A percentile compares a stretch with the other conserved stretches of the same genome.
These are phyloP conservation scores for Rapana venosa DNA, from an alignment of 2,888 invertebrate genomes.

Conservation along the genomic window DNA sequence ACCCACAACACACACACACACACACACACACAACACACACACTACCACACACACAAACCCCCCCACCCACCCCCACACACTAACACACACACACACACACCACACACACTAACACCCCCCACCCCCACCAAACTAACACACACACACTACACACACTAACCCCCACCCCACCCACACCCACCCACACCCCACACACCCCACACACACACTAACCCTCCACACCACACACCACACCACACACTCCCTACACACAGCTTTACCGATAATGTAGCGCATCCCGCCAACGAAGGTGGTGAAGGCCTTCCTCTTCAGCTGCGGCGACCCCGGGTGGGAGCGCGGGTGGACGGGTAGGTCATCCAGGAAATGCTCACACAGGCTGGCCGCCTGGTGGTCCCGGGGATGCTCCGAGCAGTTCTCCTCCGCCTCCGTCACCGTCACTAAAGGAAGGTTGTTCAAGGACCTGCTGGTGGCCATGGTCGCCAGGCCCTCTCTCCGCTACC, in stretches of 20 bases:
- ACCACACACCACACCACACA: conserved; percentile 23
- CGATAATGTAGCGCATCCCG: conserved; percentile 67
- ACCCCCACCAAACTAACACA: too few relatives aligned
- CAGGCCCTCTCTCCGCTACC: neutral
- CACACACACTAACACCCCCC: neutral
- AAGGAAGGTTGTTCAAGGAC: conserved; percentile 60
- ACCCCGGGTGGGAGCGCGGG: conserved; percentile 50
- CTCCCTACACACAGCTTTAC: conserved; percentile 51
- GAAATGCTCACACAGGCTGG: too few relatives aligned
- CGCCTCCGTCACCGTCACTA: conserved; percentile 60
- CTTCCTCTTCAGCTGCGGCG: conserved; percentile 52
- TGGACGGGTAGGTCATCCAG: conserved; percentile 3
- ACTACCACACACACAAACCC: too few relatives aligned
- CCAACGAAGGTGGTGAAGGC: conserved; percentile 66
- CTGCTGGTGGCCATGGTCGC: conserved; percentile 46
- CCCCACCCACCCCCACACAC: neutral
- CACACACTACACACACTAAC: neutral
- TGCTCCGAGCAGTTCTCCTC: conserved; percentile 10
- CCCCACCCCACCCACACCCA: neutral
- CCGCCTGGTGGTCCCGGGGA: neutral
- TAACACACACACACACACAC: conserved; percentile 17
- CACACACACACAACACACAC: conserved; percentile 19
- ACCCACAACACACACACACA: neutral
- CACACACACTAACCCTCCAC: neutral
- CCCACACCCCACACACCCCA: neutral